phyloP scores from a whole-genome alignment of 2,888 invertebrate species.

The Strigamia transsilvanica region DNA sequence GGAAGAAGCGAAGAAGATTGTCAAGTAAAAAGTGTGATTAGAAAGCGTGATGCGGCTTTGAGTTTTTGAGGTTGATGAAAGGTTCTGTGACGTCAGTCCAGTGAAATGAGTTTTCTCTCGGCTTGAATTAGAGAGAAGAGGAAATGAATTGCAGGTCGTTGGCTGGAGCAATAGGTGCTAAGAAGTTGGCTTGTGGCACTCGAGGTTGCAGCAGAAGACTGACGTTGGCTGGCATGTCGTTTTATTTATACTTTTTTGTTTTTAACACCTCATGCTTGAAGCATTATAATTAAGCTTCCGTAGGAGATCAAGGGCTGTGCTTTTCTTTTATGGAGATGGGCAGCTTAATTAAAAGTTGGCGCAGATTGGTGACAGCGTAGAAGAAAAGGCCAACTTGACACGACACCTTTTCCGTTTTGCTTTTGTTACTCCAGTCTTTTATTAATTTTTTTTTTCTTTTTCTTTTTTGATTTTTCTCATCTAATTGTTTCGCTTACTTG shows the following conservation, averaged over 20 bases:
- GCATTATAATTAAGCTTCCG: slow-evolving; percentile 47
- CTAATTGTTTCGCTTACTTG: background rate
- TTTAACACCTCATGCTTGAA: slow-evolving; percentile 48
- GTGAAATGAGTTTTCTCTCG: slow-evolving; percentile 49
- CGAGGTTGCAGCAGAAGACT: slow-evolving; percentile 36
- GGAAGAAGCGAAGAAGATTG: background rate
- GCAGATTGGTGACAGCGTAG: slow-evolving; percentile 42
- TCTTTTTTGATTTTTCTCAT: background rate
- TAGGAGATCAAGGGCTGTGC: slow-evolving; percentile 41
- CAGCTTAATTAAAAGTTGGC: slow-evolving; percentile 48
- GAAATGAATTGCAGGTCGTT: slow-evolving; percentile 49
- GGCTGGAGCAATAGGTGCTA: slow-evolving; percentile 45
- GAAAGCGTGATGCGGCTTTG: slow-evolving; percentile 24
- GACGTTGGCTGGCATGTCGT: slow-evolving; percentile 32
- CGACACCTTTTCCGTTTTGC: slow-evolving; percentile 10
- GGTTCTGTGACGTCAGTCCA: slow-evolving; percentile 15
- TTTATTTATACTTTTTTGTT: slow-evolving; percentile 47
- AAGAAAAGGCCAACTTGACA: slow-evolving; percentile 43
- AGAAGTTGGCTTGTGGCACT: slow-evolving; percentile 48
- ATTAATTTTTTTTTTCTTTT: slow-evolving; percentile 26
- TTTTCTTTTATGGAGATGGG: slow-evolving; percentile 47
- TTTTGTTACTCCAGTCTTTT: slow-evolving; percentile 38
- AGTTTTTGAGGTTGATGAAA: slow-evolving; percentile 44
- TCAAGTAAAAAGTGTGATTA: slow-evolving; percentile 19
- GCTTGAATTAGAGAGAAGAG: slow-evolving; percentile 45